These are phyloP conservation scores for Catostomus latipinnis DNA, from an alignment of 2,797 vertebrate species.

Conservation along the genomic window DNA sequence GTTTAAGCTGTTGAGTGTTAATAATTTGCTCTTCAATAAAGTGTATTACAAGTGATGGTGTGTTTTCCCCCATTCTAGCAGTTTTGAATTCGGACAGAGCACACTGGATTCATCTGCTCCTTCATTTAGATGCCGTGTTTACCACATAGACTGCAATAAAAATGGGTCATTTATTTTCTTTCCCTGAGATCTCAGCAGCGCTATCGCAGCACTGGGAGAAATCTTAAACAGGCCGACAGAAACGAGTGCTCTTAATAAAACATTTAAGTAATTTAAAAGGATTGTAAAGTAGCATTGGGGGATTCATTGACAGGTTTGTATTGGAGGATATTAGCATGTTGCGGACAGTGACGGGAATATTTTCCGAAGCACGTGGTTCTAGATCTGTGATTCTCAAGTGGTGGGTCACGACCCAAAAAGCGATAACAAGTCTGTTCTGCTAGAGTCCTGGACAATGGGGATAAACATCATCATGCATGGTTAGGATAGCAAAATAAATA, in stretches of 20 bases:
- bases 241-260: constrained; percentile 51
- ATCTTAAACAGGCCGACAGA: constrained; percentile 48
- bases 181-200: constrained; percentile 51
- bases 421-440: background rate
- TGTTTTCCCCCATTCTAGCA: constrained; percentile 11
- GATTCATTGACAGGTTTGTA: constrained; percentile 30
- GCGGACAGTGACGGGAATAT: background rate
- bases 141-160: constrained; percentile 58
- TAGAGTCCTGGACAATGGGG: background rate
- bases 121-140: constrained; percentile 56
- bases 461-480: background rate
- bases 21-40: constrained; percentile 63
- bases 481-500: background rate
- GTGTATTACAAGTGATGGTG: constrained; percentile 44
- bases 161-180: constrained; percentile 64
- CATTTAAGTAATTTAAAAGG: constrained; percentile 40
- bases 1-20: constrained; percentile 59
- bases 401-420: constrained; percentile 13
- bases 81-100: constrained; percentile 11
- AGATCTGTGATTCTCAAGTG: background rate
- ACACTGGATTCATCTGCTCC: constrained; percentile 46
- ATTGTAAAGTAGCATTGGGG: constrained; percentile 20
- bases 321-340: constrained; percentile 42
- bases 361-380: background rate
- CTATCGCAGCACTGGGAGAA: constrained; percentile 41